Conservation (phyloP, 2,113 vertebrate species). For the Ammodytes dubius region DNA sequence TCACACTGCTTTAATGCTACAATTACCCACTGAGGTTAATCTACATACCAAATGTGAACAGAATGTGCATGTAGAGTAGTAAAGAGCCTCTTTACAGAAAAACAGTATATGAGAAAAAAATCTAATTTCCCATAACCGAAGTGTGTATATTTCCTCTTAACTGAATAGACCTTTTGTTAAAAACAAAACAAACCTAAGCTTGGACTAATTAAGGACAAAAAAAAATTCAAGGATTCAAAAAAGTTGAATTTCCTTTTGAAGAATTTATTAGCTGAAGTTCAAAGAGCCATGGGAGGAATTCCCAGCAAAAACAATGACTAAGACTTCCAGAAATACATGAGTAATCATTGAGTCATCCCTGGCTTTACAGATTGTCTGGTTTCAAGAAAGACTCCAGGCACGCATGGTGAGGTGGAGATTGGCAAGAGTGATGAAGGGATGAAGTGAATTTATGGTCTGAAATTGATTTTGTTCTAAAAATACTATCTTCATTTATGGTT, state of each 20-base stretch:
- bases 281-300: slow-evolving; percentile 42
- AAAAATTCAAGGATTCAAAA: background rate
- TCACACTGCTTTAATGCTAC: too few relatives aligned
- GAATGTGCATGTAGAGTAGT: background rate
- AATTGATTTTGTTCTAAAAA: background rate
- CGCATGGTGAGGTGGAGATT: background rate
- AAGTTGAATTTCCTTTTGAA: background rate
- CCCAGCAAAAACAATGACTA: slow-evolving; percentile 71
- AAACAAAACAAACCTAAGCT: background rate
- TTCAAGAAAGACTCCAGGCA: slow-evolving; percentile 1
- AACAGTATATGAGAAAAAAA: background rate
- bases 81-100: background rate
- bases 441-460: background rate
- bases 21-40: too few relatives aligned
- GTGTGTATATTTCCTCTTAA: background rate
- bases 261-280: slow-evolving; percentile 15
- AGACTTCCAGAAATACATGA: slow-evolving; percentile 61
- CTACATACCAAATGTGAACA: background rate
- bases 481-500: background rate
- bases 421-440: background rate
- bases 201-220: background rate
- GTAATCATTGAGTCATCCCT: slow-evolving; percentile 55
- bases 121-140: background rate
- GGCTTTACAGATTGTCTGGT: slow-evolving; percentile 36
- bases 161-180: background rate